Percentiles rank a stretch among this genome's conserved stretches.
phyloP scores from a whole-genome alignment of 2,113 vertebrate species.

The Passer domesticus region DNA sequence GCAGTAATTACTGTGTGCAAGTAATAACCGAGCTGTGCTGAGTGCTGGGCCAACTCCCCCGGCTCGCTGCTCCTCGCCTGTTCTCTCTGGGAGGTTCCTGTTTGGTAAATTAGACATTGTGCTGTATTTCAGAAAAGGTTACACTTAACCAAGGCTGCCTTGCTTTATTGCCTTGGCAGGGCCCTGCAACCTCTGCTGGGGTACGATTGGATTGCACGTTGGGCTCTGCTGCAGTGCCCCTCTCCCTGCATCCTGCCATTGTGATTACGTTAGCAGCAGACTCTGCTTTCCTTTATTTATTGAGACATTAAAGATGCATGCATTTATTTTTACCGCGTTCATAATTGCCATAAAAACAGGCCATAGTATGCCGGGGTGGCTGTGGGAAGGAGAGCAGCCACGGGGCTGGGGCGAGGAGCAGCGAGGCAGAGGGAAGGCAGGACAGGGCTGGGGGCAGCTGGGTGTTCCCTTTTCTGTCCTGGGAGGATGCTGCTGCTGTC shows the following conservation, averaged over 20 bases:
- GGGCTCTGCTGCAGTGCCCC: not conserved
- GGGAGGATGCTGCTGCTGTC: not conserved
- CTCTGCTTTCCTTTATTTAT: constrained; percentile 60
- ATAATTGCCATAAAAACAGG: constrained; percentile 55
- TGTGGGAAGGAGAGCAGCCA: not conserved
- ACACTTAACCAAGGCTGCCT: constrained; percentile 51
- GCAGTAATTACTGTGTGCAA: constrained; percentile 70
- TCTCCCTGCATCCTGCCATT: constrained; percentile 35
- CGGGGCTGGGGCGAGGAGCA: not conserved
- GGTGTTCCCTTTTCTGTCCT: not conserved
- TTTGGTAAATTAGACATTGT: constrained; percentile 69
- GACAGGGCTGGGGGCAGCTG: not conserved
- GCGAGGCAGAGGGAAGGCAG: not conserved
- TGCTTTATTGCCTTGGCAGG: constrained; percentile 60
- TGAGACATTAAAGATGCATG: constrained; percentile 65
- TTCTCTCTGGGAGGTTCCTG: constrained; percentile 56
- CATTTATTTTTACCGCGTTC: constrained; percentile 65
- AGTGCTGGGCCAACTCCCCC: constrained; percentile 27
- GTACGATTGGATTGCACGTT: constrained; percentile 39
- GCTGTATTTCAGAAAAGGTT: constrained; percentile 68
- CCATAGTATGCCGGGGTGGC: not conserved
- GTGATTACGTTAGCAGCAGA: constrained; percentile 56
- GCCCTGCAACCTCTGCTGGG: constrained; percentile 31
- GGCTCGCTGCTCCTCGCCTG: constrained; percentile 49
- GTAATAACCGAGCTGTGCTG: constrained; percentile 53